Conservation (phyloP, 2,113 vertebrate genomes). For the Nibea albiflora region DNA sequence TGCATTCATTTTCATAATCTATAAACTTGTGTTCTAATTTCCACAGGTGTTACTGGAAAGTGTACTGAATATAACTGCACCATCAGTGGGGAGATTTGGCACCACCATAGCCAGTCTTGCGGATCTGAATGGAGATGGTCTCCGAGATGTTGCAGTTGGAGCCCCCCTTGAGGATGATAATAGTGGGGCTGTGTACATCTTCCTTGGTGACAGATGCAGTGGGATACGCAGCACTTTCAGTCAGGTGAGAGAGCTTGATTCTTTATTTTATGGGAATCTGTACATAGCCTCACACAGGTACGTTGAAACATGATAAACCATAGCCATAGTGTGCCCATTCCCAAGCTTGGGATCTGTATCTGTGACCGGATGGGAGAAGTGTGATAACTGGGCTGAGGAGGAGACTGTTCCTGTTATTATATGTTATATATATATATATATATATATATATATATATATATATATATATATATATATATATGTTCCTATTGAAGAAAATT, state of each 20-base stretch:
- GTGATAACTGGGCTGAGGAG: too few species aligned
- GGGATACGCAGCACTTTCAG: conserved; percentile 71
- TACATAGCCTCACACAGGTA: too few species aligned
- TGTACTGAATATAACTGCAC: conserved; percentile 50
- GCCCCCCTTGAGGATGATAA: conserved; percentile 87
- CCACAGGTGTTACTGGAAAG: conserved; percentile 70
- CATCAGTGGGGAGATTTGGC: conserved; percentile 85
- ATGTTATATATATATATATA: too few species aligned
- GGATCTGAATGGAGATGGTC: conserved; percentile 86
- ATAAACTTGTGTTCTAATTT: background rate
- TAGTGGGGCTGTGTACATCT: conserved; percentile 88
- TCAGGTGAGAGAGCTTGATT: conserved; percentile 76
- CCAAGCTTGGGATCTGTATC: too few species aligned
- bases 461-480: too few species aligned
- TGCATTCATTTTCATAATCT: background rate
- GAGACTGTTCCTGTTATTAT: too few species aligned
- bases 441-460: too few species aligned
- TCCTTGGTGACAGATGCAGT: conserved; percentile 74
- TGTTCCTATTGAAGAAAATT: too few species aligned
- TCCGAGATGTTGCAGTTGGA: conserved; percentile 87
- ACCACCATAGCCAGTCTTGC: conserved; percentile 81
- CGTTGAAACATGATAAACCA: too few species aligned
- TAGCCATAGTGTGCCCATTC: too few species aligned
- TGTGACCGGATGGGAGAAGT: too few species aligned
- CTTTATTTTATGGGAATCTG: background rate